Evolutionary conservation across 2,113 vertebrate species (phyloP).

Genomic region (Caloenas nicobarica): DNA sequence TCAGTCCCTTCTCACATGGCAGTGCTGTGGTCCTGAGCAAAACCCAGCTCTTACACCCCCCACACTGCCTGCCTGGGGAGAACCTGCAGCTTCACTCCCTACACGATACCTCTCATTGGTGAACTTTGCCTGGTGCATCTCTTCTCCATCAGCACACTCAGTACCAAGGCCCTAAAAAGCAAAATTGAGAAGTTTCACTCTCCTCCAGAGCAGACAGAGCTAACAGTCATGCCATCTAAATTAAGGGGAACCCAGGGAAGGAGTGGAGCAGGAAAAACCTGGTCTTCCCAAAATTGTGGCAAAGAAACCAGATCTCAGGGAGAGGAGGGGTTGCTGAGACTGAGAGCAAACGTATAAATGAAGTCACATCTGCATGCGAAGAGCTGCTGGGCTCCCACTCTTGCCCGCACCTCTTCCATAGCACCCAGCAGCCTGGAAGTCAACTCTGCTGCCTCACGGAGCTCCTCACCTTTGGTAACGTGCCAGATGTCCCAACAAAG

Average conservation of each 20-base stretch:
- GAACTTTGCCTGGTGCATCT: conserved; percentile 79
- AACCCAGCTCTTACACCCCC: not conserved
- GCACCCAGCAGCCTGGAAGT: not conserved
- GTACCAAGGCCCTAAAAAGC: conserved; percentile 82
- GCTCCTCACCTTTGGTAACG: conserved; percentile 87
- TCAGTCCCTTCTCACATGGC: not conserved
- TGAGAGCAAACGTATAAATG: not conserved
- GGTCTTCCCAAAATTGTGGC: not conserved
- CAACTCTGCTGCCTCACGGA: not conserved
- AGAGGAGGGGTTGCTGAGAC: not conserved
- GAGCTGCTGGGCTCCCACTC: not conserved
- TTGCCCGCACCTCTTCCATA: not conserved
- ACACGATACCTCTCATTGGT: conserved; percentile 84
- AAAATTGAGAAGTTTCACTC: not conserved
- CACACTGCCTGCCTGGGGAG: not conserved
- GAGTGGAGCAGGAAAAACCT: not conserved
- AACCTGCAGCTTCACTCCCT: not conserved
- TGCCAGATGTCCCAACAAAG: conserved; percentile 85
- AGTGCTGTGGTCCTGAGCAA: not conserved
- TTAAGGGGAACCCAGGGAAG: not conserved
- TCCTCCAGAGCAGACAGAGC: not conserved
- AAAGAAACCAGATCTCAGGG: not conserved
- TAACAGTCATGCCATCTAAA: not conserved
- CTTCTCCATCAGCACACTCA: conserved; percentile 67
- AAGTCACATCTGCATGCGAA: not conserved